Conservation (phyloP, 2,888 invertebrate genomes). For the Pollenia angustigena region DNA sequence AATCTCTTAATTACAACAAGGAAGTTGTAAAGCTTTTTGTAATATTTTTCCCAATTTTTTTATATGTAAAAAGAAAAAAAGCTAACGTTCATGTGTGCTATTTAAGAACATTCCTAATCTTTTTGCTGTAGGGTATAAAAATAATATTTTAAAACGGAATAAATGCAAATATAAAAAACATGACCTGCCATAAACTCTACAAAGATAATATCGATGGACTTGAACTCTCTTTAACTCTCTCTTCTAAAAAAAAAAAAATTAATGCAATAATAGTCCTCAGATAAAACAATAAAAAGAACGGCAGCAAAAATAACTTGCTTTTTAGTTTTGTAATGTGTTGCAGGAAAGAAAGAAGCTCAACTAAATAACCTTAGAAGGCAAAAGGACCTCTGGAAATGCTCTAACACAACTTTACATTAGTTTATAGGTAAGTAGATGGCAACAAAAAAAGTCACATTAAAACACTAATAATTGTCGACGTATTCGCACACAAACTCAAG, state of each 20-base stretch:
- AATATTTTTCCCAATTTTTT: too few species aligned
- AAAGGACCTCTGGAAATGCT: constrained; percentile 6
- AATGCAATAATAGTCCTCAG: constrained; percentile 57
- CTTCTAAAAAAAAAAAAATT: background rate
- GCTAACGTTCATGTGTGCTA: too few species aligned
- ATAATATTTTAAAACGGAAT: constrained; percentile 31
- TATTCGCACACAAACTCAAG: constrained; percentile 5
- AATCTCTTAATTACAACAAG: too few species aligned
- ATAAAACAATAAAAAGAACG: constrained; percentile 43
- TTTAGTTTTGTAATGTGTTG: constrained; percentile 51
- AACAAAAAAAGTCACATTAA: constrained; percentile 56
- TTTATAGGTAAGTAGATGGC: constrained; percentile 54
- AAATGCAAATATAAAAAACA: constrained; percentile 32
- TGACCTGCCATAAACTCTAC: background rate
- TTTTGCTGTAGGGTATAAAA: constrained; percentile 11
- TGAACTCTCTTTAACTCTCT: background rate
- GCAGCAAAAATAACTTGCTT: constrained; percentile 37
- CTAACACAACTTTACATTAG: constrained; percentile 38
- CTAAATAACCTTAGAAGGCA: constrained; percentile 31
- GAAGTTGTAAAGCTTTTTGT: too few species aligned
- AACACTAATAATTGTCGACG: constrained; percentile 44
- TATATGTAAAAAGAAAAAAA: too few species aligned
- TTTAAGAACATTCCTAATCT: background rate
- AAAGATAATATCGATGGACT: constrained; percentile 58
- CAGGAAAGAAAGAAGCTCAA: constrained; percentile 3